A percentile compares a stretch with the other conserved stretches of the same genome.
Evolutionary conservation across 2,888 invertebrate species (phyloP).

Genomic region (Epinotia ramella): DNA sequence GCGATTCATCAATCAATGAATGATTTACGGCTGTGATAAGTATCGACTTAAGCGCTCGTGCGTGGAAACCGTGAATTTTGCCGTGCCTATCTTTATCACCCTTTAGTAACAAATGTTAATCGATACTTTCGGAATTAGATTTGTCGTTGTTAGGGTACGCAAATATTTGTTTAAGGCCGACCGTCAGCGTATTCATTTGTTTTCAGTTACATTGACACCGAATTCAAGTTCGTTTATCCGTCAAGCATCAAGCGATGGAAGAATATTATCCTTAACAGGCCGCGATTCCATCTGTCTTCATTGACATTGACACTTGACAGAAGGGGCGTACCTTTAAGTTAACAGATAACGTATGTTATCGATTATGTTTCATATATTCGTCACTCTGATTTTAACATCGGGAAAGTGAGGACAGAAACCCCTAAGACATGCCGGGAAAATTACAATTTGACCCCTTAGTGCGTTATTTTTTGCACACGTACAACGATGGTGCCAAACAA

Average conservation of each 20-base stretch:
- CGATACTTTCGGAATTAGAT: constrained; percentile 13
- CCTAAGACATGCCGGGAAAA: no score
- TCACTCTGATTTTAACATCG: no score
- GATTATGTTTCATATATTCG: no score
- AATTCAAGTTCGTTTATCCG: neutral
- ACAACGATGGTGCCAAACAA: no score
- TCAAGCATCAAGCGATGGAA: neutral
- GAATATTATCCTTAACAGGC: neutral
- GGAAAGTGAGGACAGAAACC: no score
- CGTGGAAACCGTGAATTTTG: constrained; percentile 18
- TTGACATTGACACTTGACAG: no score
- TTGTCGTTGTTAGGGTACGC: constrained; percentile 16
- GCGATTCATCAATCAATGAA: constrained; percentile 34
- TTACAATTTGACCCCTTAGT: no score
- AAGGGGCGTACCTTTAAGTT: no score
- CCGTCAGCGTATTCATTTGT: neutral
- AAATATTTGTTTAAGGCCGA: constrained; percentile 21
- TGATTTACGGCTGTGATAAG: constrained; percentile 34
- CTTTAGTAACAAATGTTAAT: constrained; percentile 10
- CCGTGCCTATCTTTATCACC: constrained; percentile 17
- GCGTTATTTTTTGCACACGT: no score
- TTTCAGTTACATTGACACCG: neutral
- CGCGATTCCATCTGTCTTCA: no score
- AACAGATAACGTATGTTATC: no score
- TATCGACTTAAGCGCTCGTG: constrained; percentile 21